phyloP scores from a whole-genome alignment of 1,140 invertebrate species.

The Homarus americanus region DNA sequence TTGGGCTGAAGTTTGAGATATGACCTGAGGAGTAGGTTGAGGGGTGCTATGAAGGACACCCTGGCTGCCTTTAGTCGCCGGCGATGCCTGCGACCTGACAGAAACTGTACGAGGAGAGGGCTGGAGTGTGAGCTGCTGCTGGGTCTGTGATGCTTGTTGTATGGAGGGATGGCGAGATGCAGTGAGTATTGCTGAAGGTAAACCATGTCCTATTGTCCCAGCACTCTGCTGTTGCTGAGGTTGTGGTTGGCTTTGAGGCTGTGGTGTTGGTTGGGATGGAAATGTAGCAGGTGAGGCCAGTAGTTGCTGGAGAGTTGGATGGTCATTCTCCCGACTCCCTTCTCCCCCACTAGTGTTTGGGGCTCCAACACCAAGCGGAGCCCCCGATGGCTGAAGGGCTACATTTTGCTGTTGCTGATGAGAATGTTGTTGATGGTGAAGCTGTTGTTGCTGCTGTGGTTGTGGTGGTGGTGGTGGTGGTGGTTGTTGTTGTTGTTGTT shows the following conservation, averaged over 20 bases:
- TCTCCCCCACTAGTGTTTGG: constrained; percentile 44
- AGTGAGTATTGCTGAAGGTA: constrained; percentile 49
- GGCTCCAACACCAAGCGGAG: constrained; percentile 54
- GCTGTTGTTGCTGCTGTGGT: constrained; percentile 28
- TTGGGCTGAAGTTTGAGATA: constrained; percentile 52
- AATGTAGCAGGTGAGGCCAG: constrained; percentile 59
- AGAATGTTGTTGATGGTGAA: constrained; percentile 29
- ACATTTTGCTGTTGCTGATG: constrained; percentile 64
- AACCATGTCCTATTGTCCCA: constrained; percentile 46
- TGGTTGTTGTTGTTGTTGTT: constrained; percentile 29
- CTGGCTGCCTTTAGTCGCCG: constrained; percentile 47
- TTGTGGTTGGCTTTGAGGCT: constrained; percentile 42
- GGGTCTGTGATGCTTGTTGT: constrained; percentile 46
- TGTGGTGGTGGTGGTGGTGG: constrained; percentile 14
- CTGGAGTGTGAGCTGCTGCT: constrained; percentile 60
- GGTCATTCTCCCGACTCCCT: constrained; percentile 59
- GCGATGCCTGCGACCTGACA: constrained; percentile 43
- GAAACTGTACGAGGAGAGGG: constrained; percentile 49
- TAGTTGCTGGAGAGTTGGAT: constrained; percentile 59
- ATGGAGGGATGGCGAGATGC: constrained; percentile 58
- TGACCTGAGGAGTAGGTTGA: constrained; percentile 58
- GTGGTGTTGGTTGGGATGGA: constrained; percentile 47
- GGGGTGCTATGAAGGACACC: constrained; percentile 32
- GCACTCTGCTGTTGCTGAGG: constrained; percentile 28
- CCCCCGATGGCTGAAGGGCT: constrained; percentile 60